Evolutionary conservation across 2,113 vertebrate species (phyloP).

Genomic region (Apaloderma vittatum): DNA sequence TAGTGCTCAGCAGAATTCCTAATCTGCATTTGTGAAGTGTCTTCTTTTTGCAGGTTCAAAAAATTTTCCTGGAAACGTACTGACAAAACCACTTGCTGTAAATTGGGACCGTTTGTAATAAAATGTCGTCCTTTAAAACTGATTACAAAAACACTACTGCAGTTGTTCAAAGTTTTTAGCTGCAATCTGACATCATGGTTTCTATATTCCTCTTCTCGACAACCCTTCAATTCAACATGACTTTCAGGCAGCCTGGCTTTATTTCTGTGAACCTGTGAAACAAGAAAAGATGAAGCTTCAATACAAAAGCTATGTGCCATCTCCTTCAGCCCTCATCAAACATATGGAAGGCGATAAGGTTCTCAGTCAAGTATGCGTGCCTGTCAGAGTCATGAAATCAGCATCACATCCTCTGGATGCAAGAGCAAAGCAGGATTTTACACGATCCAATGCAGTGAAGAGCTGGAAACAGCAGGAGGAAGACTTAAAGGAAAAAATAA

Average conservation of each 20-base stretch:
- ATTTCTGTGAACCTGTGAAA: slow-evolving; percentile 90
- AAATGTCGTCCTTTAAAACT: slow-evolving; percentile 53
- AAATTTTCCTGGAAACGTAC: not conserved
- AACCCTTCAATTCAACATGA: slow-evolving; percentile 85
- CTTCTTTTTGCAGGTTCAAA: slow-evolving; percentile 10
- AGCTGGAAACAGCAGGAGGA: not conserved
- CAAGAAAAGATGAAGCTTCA: slow-evolving; percentile 60
- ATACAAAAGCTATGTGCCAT: not conserved
- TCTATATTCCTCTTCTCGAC: slow-evolving; percentile 9
- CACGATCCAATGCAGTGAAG: not conserved
- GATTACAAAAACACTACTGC: slow-evolving; percentile 50
- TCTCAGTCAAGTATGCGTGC: not conserved
- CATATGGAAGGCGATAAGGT: not conserved
- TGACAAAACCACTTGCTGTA: slow-evolving; percentile 10
- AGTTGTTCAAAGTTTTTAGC: slow-evolving; percentile 13
- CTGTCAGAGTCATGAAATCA: not conserved
- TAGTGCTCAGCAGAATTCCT: slow-evolving; percentile 6
- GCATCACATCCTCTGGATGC: not conserved
- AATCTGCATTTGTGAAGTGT: not conserved
- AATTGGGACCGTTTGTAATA: slow-evolving; percentile 40
- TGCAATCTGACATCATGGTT: slow-evolving; percentile 38
- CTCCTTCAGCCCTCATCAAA: not conserved
- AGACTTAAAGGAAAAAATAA: not conserved
- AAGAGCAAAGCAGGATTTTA: not conserved
- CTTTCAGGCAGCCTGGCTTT: slow-evolving; percentile 89